A percentile compares a stretch with the other conserved stretches of the same genome.
phyloP scores from a whole-genome alignment of 2,113 vertebrate species.

The Syngnathus scovelli region DNA sequence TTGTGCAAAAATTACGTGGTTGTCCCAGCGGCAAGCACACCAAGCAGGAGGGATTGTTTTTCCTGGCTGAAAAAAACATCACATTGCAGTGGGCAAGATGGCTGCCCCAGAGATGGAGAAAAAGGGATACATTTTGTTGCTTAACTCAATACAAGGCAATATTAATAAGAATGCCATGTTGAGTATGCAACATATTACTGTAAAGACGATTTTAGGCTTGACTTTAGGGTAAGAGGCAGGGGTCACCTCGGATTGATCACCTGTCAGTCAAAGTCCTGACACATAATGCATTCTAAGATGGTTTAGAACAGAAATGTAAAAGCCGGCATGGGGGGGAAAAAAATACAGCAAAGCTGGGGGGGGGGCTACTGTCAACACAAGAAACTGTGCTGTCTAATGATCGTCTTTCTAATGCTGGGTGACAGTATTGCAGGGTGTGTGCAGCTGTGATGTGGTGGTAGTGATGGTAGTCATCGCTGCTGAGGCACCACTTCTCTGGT shows the following conservation, averaged over 20 bases:
- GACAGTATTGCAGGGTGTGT: not conserved
- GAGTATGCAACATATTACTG: too few relatives aligned
- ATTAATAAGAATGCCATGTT: too few relatives aligned
- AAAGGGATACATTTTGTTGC: too few relatives aligned
- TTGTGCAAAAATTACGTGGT: too few relatives aligned
- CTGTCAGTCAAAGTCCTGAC: not conserved
- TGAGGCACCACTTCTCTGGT: conserved; percentile 54
- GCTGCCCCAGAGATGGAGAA: too few relatives aligned
- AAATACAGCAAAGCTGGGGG: not conserved
- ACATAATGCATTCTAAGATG: not conserved
- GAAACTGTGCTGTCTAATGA: not conserved
- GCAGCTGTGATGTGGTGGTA: conserved; percentile 31
- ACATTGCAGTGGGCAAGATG: too few relatives aligned
- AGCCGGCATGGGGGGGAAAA: too few relatives aligned
- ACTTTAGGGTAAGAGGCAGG: not conserved
- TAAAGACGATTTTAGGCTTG: not conserved
- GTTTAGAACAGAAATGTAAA: too few relatives aligned
- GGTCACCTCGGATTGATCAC: not conserved
- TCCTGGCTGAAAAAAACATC: too few relatives aligned
- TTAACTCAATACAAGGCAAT: too few relatives aligned
- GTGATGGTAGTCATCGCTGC: conserved; percentile 41
- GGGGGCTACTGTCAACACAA: not conserved
- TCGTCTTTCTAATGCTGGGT: not conserved
- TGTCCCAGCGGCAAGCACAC: too few relatives aligned
- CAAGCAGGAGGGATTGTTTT: too few relatives aligned